Evolutionary conservation across 2,888 invertebrate genomes (phyloP), one percentile per base, ranked within the genome.

Genomic region (Mesorhabditis sp.): DNA sequence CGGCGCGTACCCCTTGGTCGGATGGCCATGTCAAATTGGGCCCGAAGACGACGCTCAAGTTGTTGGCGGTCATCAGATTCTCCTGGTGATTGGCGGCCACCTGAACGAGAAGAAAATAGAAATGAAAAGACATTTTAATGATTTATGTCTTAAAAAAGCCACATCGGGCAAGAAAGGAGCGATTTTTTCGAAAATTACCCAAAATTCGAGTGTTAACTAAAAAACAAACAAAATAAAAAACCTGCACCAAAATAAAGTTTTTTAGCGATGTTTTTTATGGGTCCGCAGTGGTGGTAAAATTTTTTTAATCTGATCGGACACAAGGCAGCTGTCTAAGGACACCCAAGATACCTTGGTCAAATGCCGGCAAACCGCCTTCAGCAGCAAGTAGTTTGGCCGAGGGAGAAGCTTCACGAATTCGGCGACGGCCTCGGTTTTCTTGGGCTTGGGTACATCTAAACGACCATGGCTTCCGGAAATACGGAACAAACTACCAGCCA

Each of bases 1-100:
- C 7, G 43, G 10, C n/a, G 4, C 2, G 45, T 15, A 80, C 78
- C 70, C 83, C 83, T 69, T 83, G 82, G 71, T 84, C 80, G 2
- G 82, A 92, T 10, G 93, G 91, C 77, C 94, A 90, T 72, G 95
- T 92, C 76, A 95, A 90, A 73, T 94, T 95, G 4, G 95, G 95
- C 0, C 95, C 95, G 87, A 95, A 95, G 75, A 95, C 94, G 74
- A 95, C 95, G 72, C 94, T 94, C 85, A 93, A 88, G 88, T 93
- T 93, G 81, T 92, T 90, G 66, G 93, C 92, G 86, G 94, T 94
- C 95, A 95, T 95, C 88, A 83, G 76, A 70, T 97, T 97, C 67
- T 90, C 88, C 72, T 92, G 90, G 79, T 92, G 92, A 86, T 94
- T 92, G 5, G 80, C 79, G 10, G 82, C 77, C 13, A 85, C 83